Evolutionary conservation across 2,888 invertebrate genomes (phyloP).

Genomic region (Charanyca ferruginea): DNA sequence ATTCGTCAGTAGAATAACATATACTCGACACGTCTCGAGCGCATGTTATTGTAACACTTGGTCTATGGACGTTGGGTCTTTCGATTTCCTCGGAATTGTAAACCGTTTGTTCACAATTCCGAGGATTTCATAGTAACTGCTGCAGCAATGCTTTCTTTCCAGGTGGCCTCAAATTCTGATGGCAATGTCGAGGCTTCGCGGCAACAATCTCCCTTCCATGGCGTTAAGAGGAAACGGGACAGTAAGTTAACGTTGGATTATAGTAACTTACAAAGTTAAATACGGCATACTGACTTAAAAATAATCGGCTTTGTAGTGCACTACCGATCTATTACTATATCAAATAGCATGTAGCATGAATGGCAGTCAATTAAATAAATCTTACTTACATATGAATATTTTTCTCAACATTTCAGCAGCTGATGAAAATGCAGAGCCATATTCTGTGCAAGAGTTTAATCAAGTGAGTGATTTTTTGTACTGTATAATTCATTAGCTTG

Average conservation of each 20-base stretch:
- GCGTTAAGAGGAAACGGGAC: conserved; percentile 72
- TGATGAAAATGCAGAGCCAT: conserved; percentile 68
- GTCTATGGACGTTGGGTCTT: not conserved
- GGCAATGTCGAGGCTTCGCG: conserved; percentile 51
- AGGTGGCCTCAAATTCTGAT: conserved; percentile 59
- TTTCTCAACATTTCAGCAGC: conserved; percentile 64
- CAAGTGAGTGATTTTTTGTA: conserved; percentile 70
- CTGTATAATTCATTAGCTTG: not conserved
- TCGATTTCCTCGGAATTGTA: not conserved
- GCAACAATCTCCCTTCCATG: conserved; percentile 58
- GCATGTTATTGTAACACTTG: no score
- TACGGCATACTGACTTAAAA: not conserved
- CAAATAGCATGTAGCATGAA: conserved; percentile 6
- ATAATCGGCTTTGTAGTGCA: not conserved
- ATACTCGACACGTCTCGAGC: no score
- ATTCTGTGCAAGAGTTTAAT: conserved; percentile 79
- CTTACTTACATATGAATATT: not conserved
- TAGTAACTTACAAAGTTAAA: not conserved
- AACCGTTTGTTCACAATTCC: no score
- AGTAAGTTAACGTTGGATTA: conserved; percentile 61
- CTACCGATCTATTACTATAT: not conserved
- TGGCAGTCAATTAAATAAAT: not conserved
- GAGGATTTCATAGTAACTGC: not conserved
- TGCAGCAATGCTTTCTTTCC: conserved; percentile 8
- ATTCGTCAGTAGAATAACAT: no score